Base-by-base conservation (phyloP, 2,888 invertebrate genomes). In the Torymus aiolomorphi region DNA sequence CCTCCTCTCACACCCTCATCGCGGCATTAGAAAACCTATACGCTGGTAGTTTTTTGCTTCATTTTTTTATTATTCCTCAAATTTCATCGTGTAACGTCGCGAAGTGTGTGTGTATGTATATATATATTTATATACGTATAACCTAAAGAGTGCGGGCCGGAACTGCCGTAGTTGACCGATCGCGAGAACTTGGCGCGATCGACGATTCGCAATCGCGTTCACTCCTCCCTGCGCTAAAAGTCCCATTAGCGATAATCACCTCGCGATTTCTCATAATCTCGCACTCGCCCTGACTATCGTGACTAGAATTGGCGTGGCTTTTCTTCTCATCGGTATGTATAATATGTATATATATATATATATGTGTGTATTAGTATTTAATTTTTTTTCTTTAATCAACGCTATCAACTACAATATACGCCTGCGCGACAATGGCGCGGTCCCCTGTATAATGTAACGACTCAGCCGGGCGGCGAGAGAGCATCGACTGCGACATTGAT, bases 91-190 rank as follows among this genome's bases (percentile, higher is more conserved):
- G 42, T 42, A 42, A 42, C 18, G 62, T 56, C 56, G 67, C 59
- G 73, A 31, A 70, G 11, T 75, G 65, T 78, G 66, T 79, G 31
- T 81, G 70, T 76, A 62, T 51, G 69, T 49, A 54, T 74, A 59
- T 57, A 62, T 24, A 70, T 78, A 76, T 78, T 78, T 75, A 78
- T 82, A 78, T 80, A 80, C 75, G 75, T 69, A 80, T 82, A 80
- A 80, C 69, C 67, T 77, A 80, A 78, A 62, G 75, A 77, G 80
- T 76, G 75, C 65, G 71, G 72, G 76, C 57, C 72, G 54, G 56
- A 71, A 56, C 49, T 59, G 71, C 59, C 42, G 61, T 66, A 54
- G 71, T 42, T 18, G 62, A 20, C 51, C 72, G 51, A 66, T 24
- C 49, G 76, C 63, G 49, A 49, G 42, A 10, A 16, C 51, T 14